Conservation (phyloP, 2,797 vertebrate species). For the Clarias platycephalus region DNA sequence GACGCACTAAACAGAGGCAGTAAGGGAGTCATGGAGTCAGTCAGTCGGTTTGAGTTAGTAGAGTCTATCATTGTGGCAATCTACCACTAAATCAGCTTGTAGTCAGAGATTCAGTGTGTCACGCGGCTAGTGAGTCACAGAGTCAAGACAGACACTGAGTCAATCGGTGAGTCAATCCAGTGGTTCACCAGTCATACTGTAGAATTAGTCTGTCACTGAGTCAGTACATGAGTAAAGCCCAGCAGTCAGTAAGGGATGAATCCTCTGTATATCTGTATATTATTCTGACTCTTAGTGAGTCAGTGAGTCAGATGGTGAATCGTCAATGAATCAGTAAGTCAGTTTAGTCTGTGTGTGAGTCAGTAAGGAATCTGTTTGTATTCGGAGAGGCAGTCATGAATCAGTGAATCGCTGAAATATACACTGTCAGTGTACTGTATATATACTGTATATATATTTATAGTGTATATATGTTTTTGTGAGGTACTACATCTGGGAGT, state of each 20-base stretch:
- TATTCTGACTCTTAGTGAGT: too few relatives aligned
- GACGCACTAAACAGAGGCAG: not conserved
- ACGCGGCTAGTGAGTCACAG: not conserved
- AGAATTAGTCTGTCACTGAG: too few relatives aligned
- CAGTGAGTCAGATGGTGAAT: not conserved
- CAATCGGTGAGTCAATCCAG: not conserved
- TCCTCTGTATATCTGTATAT: too few relatives aligned
- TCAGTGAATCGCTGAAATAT: too few relatives aligned
- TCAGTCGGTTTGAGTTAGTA: too few relatives aligned
- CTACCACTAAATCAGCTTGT: too few relatives aligned
- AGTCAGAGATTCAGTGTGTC: not conserved
- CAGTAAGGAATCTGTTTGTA: not conserved
- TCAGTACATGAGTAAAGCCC: too few relatives aligned
- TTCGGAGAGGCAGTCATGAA: not conserved
- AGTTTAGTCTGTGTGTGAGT: not conserved
- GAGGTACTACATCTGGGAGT: not conserved
- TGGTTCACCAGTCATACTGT: too few relatives aligned
- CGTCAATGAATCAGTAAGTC: not conserved
- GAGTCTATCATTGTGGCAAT: too few relatives aligned
- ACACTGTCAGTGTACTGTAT: too few relatives aligned
- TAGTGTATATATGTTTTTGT: not conserved
- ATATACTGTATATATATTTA: too few relatives aligned
- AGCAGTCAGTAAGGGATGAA: not conserved
- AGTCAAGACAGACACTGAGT: not conserved
- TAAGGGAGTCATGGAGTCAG: not conserved